Percentiles rank a stretch among this genome's conserved stretches.
phyloP scores from a whole-genome alignment of 2,113 vertebrate species.

The Colinus virginianus region DNA sequence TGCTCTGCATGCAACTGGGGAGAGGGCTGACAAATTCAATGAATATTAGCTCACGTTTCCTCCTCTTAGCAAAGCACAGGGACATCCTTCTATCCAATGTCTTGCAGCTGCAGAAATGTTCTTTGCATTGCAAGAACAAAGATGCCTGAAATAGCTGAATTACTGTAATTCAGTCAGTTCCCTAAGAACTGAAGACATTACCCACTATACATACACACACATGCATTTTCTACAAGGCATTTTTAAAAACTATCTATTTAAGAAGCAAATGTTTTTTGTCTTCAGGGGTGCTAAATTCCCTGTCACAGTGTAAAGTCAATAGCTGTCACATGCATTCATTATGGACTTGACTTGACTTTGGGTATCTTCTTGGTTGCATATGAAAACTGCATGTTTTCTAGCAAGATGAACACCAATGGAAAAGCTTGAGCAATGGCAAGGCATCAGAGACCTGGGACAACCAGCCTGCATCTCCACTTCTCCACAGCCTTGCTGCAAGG shows the following conservation, averaged over 20 bases:
- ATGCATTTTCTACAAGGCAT: neutral
- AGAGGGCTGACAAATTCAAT: neutral
- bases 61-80: neutral
- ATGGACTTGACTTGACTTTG: fast-evolving
- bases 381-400: neutral
- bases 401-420: neutral
- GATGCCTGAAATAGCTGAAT: neutral
- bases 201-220: neutral
- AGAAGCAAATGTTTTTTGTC: neutral
- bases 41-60: neutral
- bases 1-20: neutral
- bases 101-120: neutral
- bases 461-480: neutral
- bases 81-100: neutral
- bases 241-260: neutral
- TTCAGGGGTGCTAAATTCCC: neutral
- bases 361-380: neutral
- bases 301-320: neutral
- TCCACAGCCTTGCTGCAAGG: fast-evolving
- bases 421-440: neutral
- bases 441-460: fast-evolving
- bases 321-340: neutral
- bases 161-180: neutral
- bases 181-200: neutral
- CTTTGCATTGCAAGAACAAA: neutral